Evolutionary conservation across 2,888 invertebrate genomes (phyloP), one percentile per base, ranked within the genome.

Genomic region (Nomada ferruginata): DNA sequence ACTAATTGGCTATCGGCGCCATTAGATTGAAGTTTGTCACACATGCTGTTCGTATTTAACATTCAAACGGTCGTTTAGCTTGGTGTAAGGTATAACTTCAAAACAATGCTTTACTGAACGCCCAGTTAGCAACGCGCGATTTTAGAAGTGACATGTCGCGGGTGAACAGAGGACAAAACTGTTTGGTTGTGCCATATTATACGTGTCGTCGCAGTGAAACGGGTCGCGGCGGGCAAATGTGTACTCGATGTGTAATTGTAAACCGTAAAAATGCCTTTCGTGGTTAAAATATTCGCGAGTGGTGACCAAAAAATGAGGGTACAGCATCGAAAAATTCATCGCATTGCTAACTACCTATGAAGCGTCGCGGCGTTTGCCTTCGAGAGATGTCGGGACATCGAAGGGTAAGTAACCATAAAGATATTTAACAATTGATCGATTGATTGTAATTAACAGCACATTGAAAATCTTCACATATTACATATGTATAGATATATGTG

Each of bases 401-500:
- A 70, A 77, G 50, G 63, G 80, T 74, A 73, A 76, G 75, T 68
- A 61, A 71, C 57, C 52, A 78, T 20, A 81, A 79, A 81, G 79
- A 77, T 75, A 82, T 76, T 71, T 42, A 73, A 82, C 76, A 63
- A 72, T 72, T 55, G 44, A 47, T 47, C 47, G 11, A 74, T 80
- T 15, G 20, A 26, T 55, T 55, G 50, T 42, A 65, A 55, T 57
- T 26, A 68, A 80, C 81, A 79, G 81, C 81, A 79, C 76, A 74
- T 72, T 57, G 79, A 71, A 76, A 87, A 87, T 83, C 75, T 82
- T 77, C 76, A 71, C 59, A 52, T 66, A 55, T 70, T 63, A 84
- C 68, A 71, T 74, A 52, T 84, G 63, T 72, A 47, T 42, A 13
- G 57, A 53, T 52, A 18, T 70, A 11, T 63, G 50, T 75, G 47